Conservation (phyloP, 2,888 invertebrate genomes). For the Platycheirus rosarum region DNA sequence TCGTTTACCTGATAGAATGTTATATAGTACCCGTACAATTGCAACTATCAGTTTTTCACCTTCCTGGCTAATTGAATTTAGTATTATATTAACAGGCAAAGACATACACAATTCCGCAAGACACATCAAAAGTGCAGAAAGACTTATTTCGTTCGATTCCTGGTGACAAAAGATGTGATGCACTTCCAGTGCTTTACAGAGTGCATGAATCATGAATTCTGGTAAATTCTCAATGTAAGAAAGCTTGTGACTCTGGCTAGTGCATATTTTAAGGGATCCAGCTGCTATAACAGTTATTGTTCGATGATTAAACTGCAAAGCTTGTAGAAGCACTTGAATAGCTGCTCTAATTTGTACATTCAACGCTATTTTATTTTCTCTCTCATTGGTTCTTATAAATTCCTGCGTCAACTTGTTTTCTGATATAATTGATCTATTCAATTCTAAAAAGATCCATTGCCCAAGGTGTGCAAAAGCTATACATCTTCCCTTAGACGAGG, state of each 20-base stretch:
- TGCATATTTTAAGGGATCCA: conserved; percentile 81
- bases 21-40: conserved; percentile 87
- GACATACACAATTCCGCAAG: conserved; percentile 97
- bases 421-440: conserved; percentile 70
- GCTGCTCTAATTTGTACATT: conserved; percentile 82
- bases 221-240: conserved; percentile 81
- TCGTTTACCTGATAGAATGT: conserved; percentile 80
- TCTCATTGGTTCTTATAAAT: conserved; percentile 76
- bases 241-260: conserved; percentile 80
- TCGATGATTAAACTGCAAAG: conserved; percentile 82
- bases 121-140: conserved; percentile 90
- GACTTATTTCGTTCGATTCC: conserved; percentile 81
- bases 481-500: conserved; percentile 93
- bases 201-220: conserved; percentile 80
- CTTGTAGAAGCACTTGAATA: conserved; percentile 81
- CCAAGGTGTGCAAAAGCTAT: conserved; percentile 94
- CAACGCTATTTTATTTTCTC: conserved; percentile 65
- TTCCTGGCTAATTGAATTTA: conserved; percentile 81
- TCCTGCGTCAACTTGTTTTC: conserved; percentile 36
- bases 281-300: conserved; percentile 81
- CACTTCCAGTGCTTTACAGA: conserved; percentile 82
- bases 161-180: conserved; percentile 81
- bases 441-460: conserved; percentile 82
- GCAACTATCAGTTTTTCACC: conserved; percentile 85
- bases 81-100: conserved; percentile 87